These are phyloP conservation scores for Drosophila percnosoma DNA, from an alignment of 2,888 invertebrate species.

Conservation along the genomic window DNA sequence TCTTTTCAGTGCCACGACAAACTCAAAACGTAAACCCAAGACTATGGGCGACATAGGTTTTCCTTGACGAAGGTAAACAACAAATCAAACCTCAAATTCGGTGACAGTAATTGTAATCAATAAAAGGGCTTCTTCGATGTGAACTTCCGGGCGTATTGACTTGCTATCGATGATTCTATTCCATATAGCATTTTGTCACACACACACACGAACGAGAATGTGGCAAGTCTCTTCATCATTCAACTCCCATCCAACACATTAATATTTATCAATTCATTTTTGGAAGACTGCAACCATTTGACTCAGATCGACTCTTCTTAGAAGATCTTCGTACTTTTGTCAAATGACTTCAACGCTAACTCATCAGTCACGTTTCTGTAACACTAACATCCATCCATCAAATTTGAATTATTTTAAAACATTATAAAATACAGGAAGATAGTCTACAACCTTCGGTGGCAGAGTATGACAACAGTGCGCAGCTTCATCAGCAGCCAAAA, in stretches of 20 bases:
- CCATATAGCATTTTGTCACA: no score
- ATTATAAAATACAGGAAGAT: neutral
- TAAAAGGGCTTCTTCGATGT: no score
- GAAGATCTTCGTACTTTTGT: neutral
- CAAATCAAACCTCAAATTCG: neutral
- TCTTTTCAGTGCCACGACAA: neutral
- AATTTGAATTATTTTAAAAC: neutral
- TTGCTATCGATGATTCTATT: no score
- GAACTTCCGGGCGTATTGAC: no score
- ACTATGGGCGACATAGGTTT: neutral
- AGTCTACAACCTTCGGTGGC: neutral
- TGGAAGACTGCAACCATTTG: neutral
- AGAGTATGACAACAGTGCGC: constrained; percentile 7
- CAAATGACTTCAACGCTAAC: neutral
- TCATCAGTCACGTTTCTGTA: neutral
- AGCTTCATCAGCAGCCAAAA: constrained; percentile 37
- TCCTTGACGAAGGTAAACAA: neutral
- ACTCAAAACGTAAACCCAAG: fast-evolving
- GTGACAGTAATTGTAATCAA: no score
- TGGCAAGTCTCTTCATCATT: neutral
- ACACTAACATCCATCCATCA: neutral
- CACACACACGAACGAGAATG: no score
- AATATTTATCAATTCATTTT: neutral
- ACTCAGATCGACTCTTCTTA: neutral
- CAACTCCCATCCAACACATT: neutral